Conservation (phyloP, 2,888 invertebrate genomes). For the Hesperia comma region DNA sequence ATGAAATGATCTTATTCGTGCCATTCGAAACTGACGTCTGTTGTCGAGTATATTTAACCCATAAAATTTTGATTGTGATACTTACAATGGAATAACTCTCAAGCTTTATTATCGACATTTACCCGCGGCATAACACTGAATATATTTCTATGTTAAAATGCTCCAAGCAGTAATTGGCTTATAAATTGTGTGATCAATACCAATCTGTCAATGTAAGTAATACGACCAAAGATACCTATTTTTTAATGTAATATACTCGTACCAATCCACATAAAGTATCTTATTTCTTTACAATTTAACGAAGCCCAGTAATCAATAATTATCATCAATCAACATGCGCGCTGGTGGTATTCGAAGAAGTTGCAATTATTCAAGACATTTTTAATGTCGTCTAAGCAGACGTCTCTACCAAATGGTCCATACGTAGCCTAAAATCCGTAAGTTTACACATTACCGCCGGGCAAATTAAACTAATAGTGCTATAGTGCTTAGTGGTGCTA, state of each 20-base stretch:
- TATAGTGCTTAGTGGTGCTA: no score
- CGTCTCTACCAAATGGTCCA: no score
- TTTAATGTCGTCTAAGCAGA: no score
- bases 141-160: conserved; percentile 13
- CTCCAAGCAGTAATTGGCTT: conserved; percentile 7
- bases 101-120: conserved; percentile 36
- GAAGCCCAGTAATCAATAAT: background rate
- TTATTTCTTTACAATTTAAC: background rate
- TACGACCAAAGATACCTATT: background rate
- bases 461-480: no score
- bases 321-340: no score
- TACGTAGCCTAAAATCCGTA: no score
- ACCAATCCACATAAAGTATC: background rate
- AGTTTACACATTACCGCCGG: no score
- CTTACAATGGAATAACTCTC: conserved; percentile 35
- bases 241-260: no score
- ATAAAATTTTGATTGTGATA: conserved; percentile 34
- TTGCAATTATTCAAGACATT: no score
- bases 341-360: no score
- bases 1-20: conserved; percentile 25
- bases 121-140: conserved; percentile 20
- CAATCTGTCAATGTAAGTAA: background rate
- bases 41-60: conserved; percentile 26
- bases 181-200: background rate
- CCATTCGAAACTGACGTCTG: conserved; percentile 37